Percentiles rank a stretch among this genome's conserved stretches.
phyloP scores from a whole-genome alignment of 1,140 invertebrate genomes.

The Drosophila mauritiana region DNA sequence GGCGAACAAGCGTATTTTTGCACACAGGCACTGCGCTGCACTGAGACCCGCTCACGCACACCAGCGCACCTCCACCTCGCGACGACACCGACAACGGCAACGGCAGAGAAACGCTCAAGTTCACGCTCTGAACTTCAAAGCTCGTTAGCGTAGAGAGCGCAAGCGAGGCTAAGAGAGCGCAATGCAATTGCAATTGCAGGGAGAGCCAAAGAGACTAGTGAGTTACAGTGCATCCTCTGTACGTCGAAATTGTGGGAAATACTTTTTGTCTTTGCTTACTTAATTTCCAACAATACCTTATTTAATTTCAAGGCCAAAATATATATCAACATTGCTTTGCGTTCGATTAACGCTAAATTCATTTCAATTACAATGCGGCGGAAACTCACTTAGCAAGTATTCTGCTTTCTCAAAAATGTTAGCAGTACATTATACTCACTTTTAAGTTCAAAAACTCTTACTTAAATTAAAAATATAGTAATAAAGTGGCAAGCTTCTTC shows the following conservation, averaged over 20 bases:
- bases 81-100: constrained; percentile 4
- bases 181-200: constrained; percentile 13
- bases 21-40: constrained; percentile 63
- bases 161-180: constrained; percentile 27
- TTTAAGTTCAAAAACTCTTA: too few species aligned
- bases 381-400: too few species aligned
- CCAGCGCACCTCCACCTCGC: constrained; percentile 1
- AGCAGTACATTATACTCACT: too few species aligned
- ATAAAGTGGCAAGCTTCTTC: too few species aligned
- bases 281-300: too few species aligned
- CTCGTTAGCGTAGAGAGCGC: constrained; percentile 65
- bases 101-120: constrained; percentile 66
- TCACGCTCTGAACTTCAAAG: constrained; percentile 81
- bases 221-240: not conserved
- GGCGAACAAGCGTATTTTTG: constrained; percentile 73
- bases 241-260: not conserved
- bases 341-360: not conserved
- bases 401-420: too few species aligned
- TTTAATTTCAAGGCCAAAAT: not conserved
- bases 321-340: not conserved
- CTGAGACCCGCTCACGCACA: constrained; percentile 38
- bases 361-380: too few species aligned
- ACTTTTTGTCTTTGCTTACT: not conserved
- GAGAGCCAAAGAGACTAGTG: constrained; percentile 15
- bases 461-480: too few species aligned